These are phyloP conservation scores for Bombus picipes DNA, from an alignment of 1,140 invertebrate species.

Conservation along the genomic window DNA sequence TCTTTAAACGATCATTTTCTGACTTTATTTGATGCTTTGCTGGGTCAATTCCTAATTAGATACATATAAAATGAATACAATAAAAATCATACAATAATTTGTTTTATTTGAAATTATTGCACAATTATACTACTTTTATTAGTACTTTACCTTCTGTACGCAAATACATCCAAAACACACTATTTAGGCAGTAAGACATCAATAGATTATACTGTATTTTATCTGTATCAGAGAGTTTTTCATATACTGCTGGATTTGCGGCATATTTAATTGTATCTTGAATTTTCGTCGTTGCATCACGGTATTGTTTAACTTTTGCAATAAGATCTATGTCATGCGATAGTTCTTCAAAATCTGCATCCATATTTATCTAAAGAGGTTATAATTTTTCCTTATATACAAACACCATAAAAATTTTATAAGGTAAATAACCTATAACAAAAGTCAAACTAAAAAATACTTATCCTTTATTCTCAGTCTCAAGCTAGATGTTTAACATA, in stretches of 20 bases:
- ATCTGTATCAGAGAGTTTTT: slow-evolving; percentile 76
- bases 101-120: background rate
- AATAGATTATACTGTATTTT: slow-evolving; percentile 82
- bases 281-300: slow-evolving; percentile 71
- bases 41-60: slow-evolving; percentile 75
- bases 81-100: background rate
- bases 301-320: slow-evolving; percentile 72
- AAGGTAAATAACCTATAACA: background rate
- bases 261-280: slow-evolving; percentile 70
- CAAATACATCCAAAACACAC: slow-evolving; percentile 83
- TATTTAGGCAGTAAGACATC: slow-evolving; percentile 81
- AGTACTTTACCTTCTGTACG: slow-evolving; percentile 74
- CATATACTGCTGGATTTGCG: slow-evolving; percentile 74
- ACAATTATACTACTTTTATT: background rate
- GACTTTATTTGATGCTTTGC: slow-evolving; percentile 73
- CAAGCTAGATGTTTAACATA: background rate
- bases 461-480: too few relatives aligned
- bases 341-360: slow-evolving; percentile 75
- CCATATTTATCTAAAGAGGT: slow-evolving; percentile 60
- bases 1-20: slow-evolving; percentile 80
- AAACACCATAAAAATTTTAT: background rate
- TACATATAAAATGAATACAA: slow-evolving; percentile 18
- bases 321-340: slow-evolving; percentile 73
- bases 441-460: background rate
- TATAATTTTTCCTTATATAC: background rate